Percentiles rank a stretch among this genome's conserved stretches.
These are phyloP conservation scores for Odiellus spinosus DNA, from an alignment of 2,888 invertebrate species.

Conservation along the genomic window DNA sequence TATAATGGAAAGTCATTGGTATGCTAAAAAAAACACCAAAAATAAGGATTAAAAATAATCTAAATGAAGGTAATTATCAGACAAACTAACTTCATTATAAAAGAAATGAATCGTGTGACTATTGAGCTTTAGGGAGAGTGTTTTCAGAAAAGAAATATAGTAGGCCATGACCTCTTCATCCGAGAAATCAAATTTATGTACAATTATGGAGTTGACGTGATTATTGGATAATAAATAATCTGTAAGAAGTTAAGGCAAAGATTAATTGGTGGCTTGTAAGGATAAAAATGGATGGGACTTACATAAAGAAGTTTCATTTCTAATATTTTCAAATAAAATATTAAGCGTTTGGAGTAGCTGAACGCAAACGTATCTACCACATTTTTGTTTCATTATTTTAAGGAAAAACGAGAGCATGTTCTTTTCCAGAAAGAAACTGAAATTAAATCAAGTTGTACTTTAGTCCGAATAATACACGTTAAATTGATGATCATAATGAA, in stretches of 20 bases:
- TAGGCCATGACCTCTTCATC: slow-evolving; percentile 99
- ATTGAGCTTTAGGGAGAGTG: slow-evolving; percentile 90
- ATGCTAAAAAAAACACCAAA: slow-evolving; percentile 43
- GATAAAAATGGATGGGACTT: slow-evolving; percentile 37
- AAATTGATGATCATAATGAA: slow-evolving; percentile 1
- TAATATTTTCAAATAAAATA: slow-evolving; percentile 97
- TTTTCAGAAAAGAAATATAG: slow-evolving; percentile 97
- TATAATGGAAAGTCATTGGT: slow-evolving; percentile 98
- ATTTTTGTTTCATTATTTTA: slow-evolving; percentile 91
- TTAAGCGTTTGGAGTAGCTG: slow-evolving; percentile 94
- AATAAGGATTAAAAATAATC: too few relatives aligned
- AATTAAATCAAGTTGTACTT: slow-evolving; percentile 27
- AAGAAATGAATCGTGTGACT: slow-evolving; percentile 98
- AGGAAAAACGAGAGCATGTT: slow-evolving; percentile 98
- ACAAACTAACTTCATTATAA: slow-evolving; percentile 85
- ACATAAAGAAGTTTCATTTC: slow-evolving; percentile 98
- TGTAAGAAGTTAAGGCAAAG: slow-evolving; percentile 30
- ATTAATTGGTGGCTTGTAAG: background rate
- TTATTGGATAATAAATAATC: slow-evolving; percentile 98
- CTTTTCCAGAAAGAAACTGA: slow-evolving; percentile 94
- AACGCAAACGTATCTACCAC: slow-evolving; percentile 92
- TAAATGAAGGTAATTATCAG: too few relatives aligned
- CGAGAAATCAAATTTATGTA: slow-evolving; percentile 97
- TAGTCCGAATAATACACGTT: slow-evolving; percentile 1
- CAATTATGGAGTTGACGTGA: slow-evolving; percentile 98